Evolutionary conservation across 2,113 vertebrate species (phyloP).

Genomic region (Eolophus roseicapilla): DNA sequence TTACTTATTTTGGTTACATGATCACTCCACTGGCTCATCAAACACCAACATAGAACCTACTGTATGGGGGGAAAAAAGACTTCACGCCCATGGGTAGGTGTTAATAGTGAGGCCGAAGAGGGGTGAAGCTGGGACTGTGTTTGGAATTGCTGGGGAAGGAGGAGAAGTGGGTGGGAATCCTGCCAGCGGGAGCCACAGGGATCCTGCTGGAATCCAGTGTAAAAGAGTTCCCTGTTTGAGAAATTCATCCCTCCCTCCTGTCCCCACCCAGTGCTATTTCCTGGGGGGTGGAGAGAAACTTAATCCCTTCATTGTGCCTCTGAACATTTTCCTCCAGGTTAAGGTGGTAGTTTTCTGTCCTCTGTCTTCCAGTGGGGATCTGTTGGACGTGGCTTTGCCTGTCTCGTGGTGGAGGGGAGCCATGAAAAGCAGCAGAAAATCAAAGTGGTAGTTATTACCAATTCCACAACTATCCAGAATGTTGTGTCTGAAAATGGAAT

Average conservation of each 20-base stretch:
- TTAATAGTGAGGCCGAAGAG: fast-evolving
- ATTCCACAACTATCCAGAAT: not conserved
- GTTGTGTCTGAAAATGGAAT: not conserved
- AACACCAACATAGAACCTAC: not conserved
- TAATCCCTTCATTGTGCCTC: not conserved
- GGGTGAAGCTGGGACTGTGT: not conserved
- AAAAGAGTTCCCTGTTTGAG: not conserved
- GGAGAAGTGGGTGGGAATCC: not conserved
- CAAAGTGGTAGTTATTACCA: not conserved
- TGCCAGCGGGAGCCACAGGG: not conserved
- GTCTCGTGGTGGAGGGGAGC: not conserved
- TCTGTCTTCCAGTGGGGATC: not conserved
- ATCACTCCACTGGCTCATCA: not conserved
- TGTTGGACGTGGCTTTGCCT: not conserved
- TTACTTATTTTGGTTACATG: not conserved
- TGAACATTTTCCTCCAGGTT: not conserved
- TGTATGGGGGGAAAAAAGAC: fast-evolving
- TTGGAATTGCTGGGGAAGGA: not conserved
- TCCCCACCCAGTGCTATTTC: not conserved
- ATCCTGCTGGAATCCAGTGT: not conserved
- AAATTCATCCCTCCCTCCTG: not conserved
- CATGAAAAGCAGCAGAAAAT: not conserved
- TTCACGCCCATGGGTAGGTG: fast-evolving
- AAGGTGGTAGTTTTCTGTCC: fast-evolving
- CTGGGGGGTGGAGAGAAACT: not conserved